Evolutionary conservation across 2,888 invertebrate genomes (phyloP), one percentile per base, ranked within the genome.

Genomic region (Oscheius sp.): DNA sequence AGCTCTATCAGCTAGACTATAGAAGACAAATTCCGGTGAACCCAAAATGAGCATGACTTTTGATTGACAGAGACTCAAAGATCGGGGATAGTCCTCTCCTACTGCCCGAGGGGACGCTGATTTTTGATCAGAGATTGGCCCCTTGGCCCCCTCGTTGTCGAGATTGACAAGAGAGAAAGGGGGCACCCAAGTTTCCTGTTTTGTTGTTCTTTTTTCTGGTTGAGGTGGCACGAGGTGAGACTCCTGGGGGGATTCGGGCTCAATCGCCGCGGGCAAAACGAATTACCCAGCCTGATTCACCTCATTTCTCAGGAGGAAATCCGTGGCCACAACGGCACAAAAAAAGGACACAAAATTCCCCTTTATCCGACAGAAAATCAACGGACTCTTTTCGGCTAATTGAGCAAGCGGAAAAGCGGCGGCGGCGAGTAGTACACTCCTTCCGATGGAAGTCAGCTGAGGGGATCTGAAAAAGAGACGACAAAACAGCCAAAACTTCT

Each of bases 251-350:
- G 17, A n/a, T 55, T 25, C 23, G 20, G 25, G 15, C 55, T 55
- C 55, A 55, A 34, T 55, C 55, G 33, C 34, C 33, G 33, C 55
- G 55, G 34, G 20, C n/a, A 33, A 55, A 29, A 15, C 25, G 20
- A 55, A 33, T 55, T 55, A 33, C 34, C 20, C 55, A 4, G n/a
- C 31, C 31, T 33, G 33, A 55, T 55, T 34, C 55, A 55, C 55
- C 23, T 33, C 34, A 55, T 34, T 55, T 33, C 52, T n/a, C 52
- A 29, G 20, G 55, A 17, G 55, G 55, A 55, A 55, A 55, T 27
- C 15, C 42, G 17, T 17, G 42, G 42, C n/a, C 5, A 12, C 42
- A 25, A 20, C 8, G 48, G 25, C 23, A 12, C 3, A 25, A 12
- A 48, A n/a, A 23, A 48, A 23, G 20, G 48, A 48, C 25, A 23